Percentiles rank a stretch among this genome's conserved stretches.
Conservation (phyloP, 2,113 vertebrate genomes). For the Notarius lentiginosus region DNA sequence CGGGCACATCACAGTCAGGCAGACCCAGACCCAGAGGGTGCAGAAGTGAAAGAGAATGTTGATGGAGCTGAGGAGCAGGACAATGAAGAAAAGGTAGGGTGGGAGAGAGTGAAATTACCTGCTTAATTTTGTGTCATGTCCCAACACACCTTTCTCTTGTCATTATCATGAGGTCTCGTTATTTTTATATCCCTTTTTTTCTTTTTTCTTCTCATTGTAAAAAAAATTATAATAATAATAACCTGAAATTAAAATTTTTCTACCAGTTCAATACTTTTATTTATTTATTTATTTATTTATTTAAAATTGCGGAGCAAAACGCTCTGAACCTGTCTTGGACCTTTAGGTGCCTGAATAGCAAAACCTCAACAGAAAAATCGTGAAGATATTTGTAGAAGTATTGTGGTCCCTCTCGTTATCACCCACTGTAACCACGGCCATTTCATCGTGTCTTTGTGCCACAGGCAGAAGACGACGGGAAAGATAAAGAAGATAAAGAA, state of each 20-base stretch:
- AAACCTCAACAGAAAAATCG: background rate
- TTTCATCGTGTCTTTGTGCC: background rate
- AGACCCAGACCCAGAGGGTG: slow-evolving; percentile 64
- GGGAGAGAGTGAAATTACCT: background rate
- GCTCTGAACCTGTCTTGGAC: background rate
- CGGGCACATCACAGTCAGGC: slow-evolving; percentile 42
- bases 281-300: background rate
- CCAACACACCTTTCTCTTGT: background rate
- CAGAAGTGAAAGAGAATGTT: slow-evolving; percentile 64
- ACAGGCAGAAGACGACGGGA: slow-evolving; percentile 65
- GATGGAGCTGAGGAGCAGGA: slow-evolving; percentile 61
- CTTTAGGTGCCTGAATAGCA: background rate
- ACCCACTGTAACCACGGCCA: background rate
- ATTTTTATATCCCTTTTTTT: background rate
- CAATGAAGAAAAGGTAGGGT: slow-evolving; percentile 44
- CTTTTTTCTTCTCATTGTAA: background rate
- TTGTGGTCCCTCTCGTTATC: background rate
- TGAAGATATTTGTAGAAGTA: background rate
- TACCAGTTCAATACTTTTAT: background rate
- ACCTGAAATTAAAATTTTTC: background rate
- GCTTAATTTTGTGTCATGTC: background rate
- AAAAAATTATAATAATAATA: too few relatives aligned
- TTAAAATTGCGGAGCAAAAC: background rate
- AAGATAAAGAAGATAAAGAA: slow-evolving; percentile 66
- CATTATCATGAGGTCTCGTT: background rate